These are phyloP conservation scores for Drosophila setifemur DNA, from an alignment of 1,140 invertebrate genomes.

Conservation along the genomic window DNA sequence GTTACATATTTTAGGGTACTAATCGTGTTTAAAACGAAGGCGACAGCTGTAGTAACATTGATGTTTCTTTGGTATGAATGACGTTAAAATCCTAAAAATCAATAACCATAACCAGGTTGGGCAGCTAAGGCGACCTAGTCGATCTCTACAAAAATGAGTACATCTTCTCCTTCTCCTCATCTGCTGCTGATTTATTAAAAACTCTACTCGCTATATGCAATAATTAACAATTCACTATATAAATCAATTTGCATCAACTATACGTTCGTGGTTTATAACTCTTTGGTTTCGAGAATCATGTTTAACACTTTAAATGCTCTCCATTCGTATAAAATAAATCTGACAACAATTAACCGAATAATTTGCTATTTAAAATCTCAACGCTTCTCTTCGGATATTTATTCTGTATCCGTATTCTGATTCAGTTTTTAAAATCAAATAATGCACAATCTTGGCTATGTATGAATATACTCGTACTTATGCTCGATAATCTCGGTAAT, in stretches of 20 bases:
- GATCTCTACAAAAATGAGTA: slow-evolving; percentile 35
- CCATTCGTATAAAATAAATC: slow-evolving; percentile 58
- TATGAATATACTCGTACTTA: slow-evolving; percentile 16
- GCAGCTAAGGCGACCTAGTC: slow-evolving; percentile 1
- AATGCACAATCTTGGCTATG: slow-evolving; percentile 66
- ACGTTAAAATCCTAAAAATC: slow-evolving; percentile 50
- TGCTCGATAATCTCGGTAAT: slow-evolving; percentile 48
- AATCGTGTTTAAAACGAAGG: slow-evolving; percentile 40
- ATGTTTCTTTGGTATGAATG: slow-evolving; percentile 37
- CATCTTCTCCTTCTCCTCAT: slow-evolving; percentile 6
- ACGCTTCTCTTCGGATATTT: not conserved
- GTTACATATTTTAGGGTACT: not conserved
- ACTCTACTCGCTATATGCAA: slow-evolving; percentile 72
- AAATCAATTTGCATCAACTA: slow-evolving; percentile 73
- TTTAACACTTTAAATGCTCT: slow-evolving; percentile 62
- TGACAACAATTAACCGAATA: slow-evolving; percentile 76
- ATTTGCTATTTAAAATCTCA: slow-evolving; percentile 76
- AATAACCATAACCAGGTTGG: slow-evolving; percentile 37
- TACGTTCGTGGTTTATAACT: slow-evolving; percentile 49
- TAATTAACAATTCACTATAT: slow-evolving; percentile 80
- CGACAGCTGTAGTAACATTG: slow-evolving; percentile 56
- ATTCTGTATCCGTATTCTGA: not conserved
- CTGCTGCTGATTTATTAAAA: slow-evolving; percentile 55
- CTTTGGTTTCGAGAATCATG: slow-evolving; percentile 67
- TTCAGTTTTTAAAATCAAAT: slow-evolving; percentile 61